phyloP scores from a whole-genome alignment of 2,113 vertebrate species.

The Triplophysa tibetana region DNA sequence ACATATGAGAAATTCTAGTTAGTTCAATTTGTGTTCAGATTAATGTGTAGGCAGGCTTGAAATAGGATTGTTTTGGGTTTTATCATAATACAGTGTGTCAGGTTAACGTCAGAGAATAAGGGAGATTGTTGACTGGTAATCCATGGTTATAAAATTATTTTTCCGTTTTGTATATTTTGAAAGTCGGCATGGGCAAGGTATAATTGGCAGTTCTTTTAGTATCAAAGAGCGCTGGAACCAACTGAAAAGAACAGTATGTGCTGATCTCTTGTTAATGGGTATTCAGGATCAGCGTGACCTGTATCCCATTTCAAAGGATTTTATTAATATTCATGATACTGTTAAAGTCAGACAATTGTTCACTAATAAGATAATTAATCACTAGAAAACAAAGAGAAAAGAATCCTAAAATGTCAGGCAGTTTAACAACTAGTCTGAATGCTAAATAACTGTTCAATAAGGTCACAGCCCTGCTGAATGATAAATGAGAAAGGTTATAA shows the following conservation, averaged over 20 bases:
- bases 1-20: not conserved
- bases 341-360: not conserved
- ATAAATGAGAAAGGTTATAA: not conserved
- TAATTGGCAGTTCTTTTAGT: slow-evolving; percentile 1
- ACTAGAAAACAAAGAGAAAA: not conserved
- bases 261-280: slow-evolving; percentile 35
- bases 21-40: not conserved
- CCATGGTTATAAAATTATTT: not conserved
- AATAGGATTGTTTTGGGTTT: not conserved
- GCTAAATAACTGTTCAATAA: slow-evolving; percentile 16
- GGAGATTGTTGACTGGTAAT: not conserved
- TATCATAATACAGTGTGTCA: not conserved
- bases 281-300: slow-evolving; percentile 7
- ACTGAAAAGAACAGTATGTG: slow-evolving; percentile 37
- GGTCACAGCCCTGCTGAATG: not conserved
- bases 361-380: slow-evolving; percentile 11
- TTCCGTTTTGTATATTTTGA: not conserved
- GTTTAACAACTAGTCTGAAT: not conserved
- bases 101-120: not conserved
- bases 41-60: not conserved
- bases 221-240: slow-evolving; percentile 18
- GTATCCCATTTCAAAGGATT: not conserved
- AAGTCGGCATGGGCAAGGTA: not conserved
- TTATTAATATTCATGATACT: not conserved
- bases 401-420: not conserved